Evolutionary conservation across 1,140 invertebrate species (phyloP), one percentile per base, ranked within the genome.

Genomic region (Brachionus plicatilis): DNA sequence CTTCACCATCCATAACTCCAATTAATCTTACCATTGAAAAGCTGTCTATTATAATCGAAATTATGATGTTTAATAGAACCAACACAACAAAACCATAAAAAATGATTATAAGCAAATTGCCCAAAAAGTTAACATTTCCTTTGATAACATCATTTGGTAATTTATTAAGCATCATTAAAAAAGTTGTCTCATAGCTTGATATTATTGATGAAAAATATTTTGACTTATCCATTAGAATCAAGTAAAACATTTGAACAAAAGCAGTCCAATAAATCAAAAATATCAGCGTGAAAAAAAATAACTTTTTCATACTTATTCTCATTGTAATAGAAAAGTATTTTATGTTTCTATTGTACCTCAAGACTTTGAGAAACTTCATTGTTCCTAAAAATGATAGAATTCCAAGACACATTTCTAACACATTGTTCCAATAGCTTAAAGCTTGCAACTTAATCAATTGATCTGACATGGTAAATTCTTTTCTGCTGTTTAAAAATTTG

Each of bases 381-480:
- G 82, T 84, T 14, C 45, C 66, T 9, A 84, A 20, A 17, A 75
- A 29, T 8, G 20, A 41, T 9, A 47, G 45, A 50, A 84, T 47
- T 27, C 65, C 82, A 0, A 84, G 27, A 29, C 43, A 70, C 12
- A 47, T 70, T 14, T 43, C 17, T 1, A 84, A 20, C 3, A 53
- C 29, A 12, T 84, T 41, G 37, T 45, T 84, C 60, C 60, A 84
- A 53, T 84, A 47, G 9, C 56, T 45, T 24, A 83, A 3, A 11
- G 27, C 41, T 43, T 83, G 47, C 7, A 82, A n/a, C 20, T 41
- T 91, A 70, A 92, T 89, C 86, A 92, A 91, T 1, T 87, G 88
- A 33, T 56, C 33, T 91, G 90, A 3, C 91, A 91, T 53, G 33
- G 90, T 86, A 7, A 89, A 89, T 24, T 88, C 86, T 47, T 87